Evolutionary conservation across 2,797 vertebrate genomes (phyloP).

Genomic region (Chaunax sp.): DNA sequence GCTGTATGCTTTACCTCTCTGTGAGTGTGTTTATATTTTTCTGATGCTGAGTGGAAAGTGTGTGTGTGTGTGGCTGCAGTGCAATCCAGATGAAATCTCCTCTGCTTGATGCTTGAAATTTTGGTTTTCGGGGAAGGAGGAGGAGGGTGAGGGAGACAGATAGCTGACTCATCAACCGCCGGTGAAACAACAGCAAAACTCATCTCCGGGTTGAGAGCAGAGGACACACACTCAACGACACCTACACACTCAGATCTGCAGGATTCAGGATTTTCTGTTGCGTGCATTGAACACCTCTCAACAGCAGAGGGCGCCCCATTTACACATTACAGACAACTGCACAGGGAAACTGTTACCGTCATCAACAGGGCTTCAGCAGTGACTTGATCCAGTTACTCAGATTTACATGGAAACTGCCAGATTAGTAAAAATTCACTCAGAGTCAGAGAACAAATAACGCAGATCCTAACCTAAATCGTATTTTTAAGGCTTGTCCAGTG

Average conservation of each 20-base stretch:
- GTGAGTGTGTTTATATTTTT: constrained; percentile 20
- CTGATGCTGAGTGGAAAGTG: constrained; percentile 4
- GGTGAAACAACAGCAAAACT: constrained; percentile 41
- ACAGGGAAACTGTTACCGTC: fast-evolving
- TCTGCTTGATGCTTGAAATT: background rate
- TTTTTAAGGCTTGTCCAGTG: too few species aligned
- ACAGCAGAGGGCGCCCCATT: constrained; percentile 67
- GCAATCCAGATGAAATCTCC: constrained; percentile 24
- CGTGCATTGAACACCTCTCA: constrained; percentile 25
- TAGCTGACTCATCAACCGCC: constrained; percentile 57
- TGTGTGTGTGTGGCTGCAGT: background rate
- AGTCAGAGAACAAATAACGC: background rate
- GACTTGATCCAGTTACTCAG: background rate
- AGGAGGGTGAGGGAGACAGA: constrained; percentile 29
- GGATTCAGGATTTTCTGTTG: background rate
- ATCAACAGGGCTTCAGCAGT: constrained; percentile 27
- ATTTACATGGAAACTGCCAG: background rate
- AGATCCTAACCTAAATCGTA: too few species aligned
- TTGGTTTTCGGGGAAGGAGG: background rate
- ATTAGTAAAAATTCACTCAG: background rate
- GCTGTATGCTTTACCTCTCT: constrained; percentile 21
- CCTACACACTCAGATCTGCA: constrained; percentile 19
- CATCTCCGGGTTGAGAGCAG: constrained; percentile 41
- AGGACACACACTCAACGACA: constrained; percentile 12
- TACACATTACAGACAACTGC: constrained; percentile 30